Evolutionary conservation across 2,113 vertebrate species (phyloP).

Genomic region (Gallinago media): DNA sequence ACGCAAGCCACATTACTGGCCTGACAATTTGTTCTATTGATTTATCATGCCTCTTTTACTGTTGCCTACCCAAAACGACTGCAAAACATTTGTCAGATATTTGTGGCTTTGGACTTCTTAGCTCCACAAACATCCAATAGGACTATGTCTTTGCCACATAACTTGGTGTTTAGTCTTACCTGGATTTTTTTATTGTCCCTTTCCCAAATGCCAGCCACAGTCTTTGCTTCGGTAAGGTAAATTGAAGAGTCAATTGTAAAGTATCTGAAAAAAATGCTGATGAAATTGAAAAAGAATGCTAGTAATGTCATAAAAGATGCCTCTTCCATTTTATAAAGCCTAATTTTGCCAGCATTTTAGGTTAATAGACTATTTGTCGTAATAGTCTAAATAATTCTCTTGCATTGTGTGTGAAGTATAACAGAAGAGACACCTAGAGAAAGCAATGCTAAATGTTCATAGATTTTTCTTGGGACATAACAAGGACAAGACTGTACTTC

Average conservation of each 20-base stretch:
- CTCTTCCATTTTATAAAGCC: neutral
- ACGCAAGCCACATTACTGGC: constrained; percentile 53
- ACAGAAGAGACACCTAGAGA: neutral
- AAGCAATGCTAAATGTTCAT: neutral
- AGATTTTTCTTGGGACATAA: neutral
- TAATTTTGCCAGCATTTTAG: neutral
- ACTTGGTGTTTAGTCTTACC: neutral
- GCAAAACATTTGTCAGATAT: constrained; percentile 47
- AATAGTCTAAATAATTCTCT: neutral
- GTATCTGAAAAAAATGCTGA: neutral
- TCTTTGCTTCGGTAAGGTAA: neutral
- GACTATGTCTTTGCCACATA: neutral
- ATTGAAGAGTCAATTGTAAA: neutral
- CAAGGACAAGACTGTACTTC: neutral
- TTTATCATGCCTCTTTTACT: constrained; percentile 67
- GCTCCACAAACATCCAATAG: neutral
- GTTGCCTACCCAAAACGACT: constrained; percentile 54
- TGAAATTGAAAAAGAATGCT: neutral
- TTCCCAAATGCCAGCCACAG: neutral
- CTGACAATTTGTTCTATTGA: constrained; percentile 75
- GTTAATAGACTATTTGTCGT: neutral
- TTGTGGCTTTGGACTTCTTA: constrained; percentile 47
- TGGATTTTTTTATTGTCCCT: neutral
- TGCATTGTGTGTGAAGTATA: neutral
- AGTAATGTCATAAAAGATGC: neutral